phyloP scores from a whole-genome alignment of 1,140 invertebrate species.

The Chrysomallon squamiferum region DNA sequence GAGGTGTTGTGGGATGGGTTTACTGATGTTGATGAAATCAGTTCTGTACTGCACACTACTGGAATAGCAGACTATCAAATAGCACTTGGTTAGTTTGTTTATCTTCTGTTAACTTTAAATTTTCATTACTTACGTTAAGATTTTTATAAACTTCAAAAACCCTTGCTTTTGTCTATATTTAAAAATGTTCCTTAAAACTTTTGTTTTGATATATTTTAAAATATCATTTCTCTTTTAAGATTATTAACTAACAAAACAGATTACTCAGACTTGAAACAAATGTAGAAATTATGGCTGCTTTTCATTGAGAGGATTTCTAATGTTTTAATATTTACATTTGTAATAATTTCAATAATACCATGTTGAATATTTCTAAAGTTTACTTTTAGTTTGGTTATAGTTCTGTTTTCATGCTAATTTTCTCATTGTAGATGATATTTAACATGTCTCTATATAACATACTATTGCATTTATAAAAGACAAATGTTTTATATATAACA shows the following conservation, averaged over 20 bases:
- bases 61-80: constrained; percentile 28
- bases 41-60: constrained; percentile 15
- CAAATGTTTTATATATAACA: background rate
- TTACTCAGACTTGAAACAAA: background rate
- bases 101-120: background rate
- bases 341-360: background rate
- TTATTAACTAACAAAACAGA: background rate
- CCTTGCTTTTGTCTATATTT: background rate
- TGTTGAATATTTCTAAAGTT: background rate
- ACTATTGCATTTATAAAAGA: background rate
- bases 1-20: constrained; percentile 34
- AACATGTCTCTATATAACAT: background rate
- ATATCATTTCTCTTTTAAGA: background rate
- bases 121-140: background rate
- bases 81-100: constrained; percentile 22
- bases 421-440: background rate
- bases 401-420: background rate
- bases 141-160: background rate
- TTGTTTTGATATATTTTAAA: background rate
- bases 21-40: constrained; percentile 29
- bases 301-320: background rate
- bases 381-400: background rate
- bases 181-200: background rate
- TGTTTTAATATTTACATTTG: background rate
- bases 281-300: background rate